These are phyloP conservation scores for Rutilus rutilus DNA, from an alignment of 2,113 vertebrate species.

Conservation along the genomic window DNA sequence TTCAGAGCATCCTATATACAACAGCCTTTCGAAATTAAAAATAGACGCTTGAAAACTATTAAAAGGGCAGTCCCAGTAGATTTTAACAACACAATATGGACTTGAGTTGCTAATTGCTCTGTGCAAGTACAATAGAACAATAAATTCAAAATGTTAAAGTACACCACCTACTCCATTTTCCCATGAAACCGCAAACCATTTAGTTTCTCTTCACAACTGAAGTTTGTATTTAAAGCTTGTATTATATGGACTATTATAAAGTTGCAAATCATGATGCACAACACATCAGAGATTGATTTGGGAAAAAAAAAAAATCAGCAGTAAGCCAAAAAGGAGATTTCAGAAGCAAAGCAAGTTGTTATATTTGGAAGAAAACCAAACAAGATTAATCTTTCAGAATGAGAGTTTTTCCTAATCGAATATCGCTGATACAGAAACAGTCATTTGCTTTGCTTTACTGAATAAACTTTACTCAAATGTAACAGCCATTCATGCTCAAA, in stretches of 20 bases:
- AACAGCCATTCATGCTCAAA: no score
- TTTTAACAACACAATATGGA: not conserved
- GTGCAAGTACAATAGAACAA: conserved; percentile 7
- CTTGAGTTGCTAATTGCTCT: not conserved
- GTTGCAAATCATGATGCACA: not conserved
- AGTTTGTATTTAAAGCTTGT: no score
- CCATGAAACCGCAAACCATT: not conserved
- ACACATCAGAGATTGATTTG: not conserved
- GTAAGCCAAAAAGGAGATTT: no score
- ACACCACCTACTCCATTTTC: not conserved
- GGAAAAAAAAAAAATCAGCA: no score
- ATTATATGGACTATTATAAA: no score
- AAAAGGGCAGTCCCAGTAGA: not conserved
- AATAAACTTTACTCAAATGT: no score
- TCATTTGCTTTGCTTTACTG: no score
- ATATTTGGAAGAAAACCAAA: no score
- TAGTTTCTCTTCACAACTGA: not conserved
- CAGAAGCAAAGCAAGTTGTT: no score
- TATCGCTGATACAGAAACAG: no score
- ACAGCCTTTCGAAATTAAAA: not conserved
- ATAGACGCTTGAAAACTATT: not conserved
- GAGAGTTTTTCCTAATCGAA: no score
- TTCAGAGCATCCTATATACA: not conserved
- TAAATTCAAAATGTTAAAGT: not conserved
- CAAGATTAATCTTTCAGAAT: no score